phyloP scores from a whole-genome alignment of 2,113 vertebrate genomes.

The Globicephala melas region DNA sequence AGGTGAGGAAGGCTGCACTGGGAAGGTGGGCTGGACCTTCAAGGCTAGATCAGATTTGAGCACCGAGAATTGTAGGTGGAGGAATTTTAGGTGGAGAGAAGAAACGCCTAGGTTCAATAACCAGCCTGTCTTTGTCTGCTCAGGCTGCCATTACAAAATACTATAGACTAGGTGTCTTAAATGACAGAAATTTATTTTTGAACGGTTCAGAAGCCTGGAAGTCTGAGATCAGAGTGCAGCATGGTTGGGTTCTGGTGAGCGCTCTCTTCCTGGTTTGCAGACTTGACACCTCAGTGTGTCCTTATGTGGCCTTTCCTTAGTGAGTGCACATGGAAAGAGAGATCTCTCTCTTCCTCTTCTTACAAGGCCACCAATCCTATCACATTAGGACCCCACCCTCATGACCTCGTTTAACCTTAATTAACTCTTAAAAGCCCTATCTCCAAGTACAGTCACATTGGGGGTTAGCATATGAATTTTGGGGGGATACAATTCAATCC shows the following conservation, averaged over 20 bases:
- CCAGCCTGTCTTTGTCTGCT: not conserved
- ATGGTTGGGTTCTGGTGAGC: too few species aligned
- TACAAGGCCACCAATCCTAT: not conserved
- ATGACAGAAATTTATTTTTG: not conserved
- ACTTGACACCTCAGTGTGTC: not conserved
- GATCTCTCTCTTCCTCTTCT: not conserved
- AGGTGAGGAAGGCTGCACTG: not conserved
- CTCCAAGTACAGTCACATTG: not conserved
- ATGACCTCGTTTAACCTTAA: not conserved
- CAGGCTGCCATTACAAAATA: not conserved
- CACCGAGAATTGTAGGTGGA: not conserved
- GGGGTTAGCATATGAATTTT: not conserved
- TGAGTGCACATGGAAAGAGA: not conserved
- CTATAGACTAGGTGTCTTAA: not conserved
- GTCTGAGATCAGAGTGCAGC: not conserved
- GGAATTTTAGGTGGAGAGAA: not conserved
- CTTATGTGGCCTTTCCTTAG: not conserved
- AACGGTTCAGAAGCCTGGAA: not conserved
- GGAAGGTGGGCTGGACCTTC: not conserved
- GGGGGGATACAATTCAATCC: not conserved
- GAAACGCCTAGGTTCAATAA: not conserved
- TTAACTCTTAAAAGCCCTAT: not conserved
- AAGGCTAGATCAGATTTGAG: not conserved
- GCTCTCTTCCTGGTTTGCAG: not conserved
- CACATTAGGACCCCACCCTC: not conserved